Evolutionary conservation across 1,140 invertebrate species (phyloP).

Genomic region (Dreissena polymorpha): DNA sequence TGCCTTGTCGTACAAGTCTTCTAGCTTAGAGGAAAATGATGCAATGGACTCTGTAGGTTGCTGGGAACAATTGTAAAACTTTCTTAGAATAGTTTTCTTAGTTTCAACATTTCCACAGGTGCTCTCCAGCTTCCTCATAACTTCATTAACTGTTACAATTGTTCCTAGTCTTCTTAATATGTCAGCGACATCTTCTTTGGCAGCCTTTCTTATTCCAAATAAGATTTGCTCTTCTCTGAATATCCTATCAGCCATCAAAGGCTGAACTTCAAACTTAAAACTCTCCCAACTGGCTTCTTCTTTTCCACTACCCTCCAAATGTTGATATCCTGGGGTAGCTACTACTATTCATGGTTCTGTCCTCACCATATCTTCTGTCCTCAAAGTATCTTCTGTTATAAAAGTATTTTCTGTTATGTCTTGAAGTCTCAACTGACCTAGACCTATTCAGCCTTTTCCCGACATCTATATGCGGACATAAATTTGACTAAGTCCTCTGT

Average conservation of each 20-base stretch:
- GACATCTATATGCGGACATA: no score
- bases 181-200: slow-evolving; percentile 20
- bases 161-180: slow-evolving; percentile 23
- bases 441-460: no score
- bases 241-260: not conserved
- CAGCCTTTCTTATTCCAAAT: slow-evolving; percentile 8
- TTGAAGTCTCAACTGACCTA: no score
- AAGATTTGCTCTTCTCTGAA: slow-evolving; percentile 16
- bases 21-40: slow-evolving; percentile 7
- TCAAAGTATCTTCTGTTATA: no score
- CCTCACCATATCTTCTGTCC: no score
- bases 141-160: not conserved
- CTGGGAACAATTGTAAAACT: no score
- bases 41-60: slow-evolving; percentile 1
- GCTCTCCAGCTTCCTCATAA: not conserved
- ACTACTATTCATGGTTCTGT: not conserved
- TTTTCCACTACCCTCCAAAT: slow-evolving; percentile 17
- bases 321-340: slow-evolving; percentile 14
- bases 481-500: no score
- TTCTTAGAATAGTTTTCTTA: slow-evolving; percentile 6
- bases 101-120: slow-evolving; percentile 12
- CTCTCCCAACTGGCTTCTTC: slow-evolving; percentile 15
- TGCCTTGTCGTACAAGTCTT: slow-evolving; percentile 32
- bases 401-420: no score
- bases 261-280: slow-evolving; percentile 22